These are phyloP conservation scores for Bellardia bayeri DNA, from an alignment of 2,888 invertebrate genomes.

Conservation along the genomic window DNA sequence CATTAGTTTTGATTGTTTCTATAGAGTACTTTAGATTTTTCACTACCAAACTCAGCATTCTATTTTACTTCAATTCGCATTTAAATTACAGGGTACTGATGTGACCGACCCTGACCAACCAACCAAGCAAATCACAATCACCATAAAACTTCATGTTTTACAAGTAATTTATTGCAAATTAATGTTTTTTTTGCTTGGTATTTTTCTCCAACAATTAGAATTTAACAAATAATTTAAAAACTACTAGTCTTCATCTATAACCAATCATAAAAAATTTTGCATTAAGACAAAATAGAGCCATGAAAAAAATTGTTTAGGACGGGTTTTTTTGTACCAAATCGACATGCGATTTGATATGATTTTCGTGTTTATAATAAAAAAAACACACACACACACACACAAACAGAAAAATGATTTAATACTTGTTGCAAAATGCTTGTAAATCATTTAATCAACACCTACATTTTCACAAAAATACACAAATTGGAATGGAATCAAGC, in stretches of 20 bases:
- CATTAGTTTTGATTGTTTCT: too few relatives aligned
- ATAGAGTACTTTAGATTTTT: too few relatives aligned
- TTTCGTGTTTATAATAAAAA: constrained; percentile 55
- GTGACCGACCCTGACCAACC: constrained; percentile 47
- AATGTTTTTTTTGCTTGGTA: neutral
- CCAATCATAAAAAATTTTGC: constrained; percentile 16
- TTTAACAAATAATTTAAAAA: constrained; percentile 56
- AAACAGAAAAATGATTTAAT: constrained; percentile 59
- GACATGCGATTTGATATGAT: constrained; percentile 63
- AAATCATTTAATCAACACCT: constrained; percentile 73
- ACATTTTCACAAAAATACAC: constrained; percentile 41
- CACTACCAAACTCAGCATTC: too few relatives aligned
- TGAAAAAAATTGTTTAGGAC: constrained; percentile 29
- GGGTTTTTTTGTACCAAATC: constrained; percentile 19
- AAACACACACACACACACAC: neutral
- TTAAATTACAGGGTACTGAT: neutral
- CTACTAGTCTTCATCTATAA: constrained; percentile 32
- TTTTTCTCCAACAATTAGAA: constrained; percentile 50
- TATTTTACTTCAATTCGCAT: neutral
- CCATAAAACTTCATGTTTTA: constrained; percentile 6
- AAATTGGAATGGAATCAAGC: constrained; percentile 16
- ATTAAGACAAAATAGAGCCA: neutral
- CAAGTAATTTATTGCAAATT: neutral
- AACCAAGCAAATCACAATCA: neutral
- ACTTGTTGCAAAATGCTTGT: constrained; percentile 70